Base-by-base conservation (phyloP, 2,888 invertebrate genomes). In the Epirrita christyi region DNA sequence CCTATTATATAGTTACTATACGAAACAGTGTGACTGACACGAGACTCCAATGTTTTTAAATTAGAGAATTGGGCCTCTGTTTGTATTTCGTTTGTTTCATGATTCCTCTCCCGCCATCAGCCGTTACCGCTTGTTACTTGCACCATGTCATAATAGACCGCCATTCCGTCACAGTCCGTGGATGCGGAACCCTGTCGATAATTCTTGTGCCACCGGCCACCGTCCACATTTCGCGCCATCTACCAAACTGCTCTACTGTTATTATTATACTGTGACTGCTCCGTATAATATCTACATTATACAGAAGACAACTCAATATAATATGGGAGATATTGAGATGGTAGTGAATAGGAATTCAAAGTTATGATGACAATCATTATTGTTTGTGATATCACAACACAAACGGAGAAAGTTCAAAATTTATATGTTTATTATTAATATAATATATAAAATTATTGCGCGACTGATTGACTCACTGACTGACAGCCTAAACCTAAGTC, bases 111-210 rank as follows among this genome's bases (percentile, higher is more conserved):
- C 4, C 21, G 21, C 21, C 21, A 21, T 4, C 21, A 4, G 21
- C 13, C 74, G 75, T 71, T 63, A 4, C 56, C 65, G 73, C 64
- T 53, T 55, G 15, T 55, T 41, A n/a, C 7, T 72, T 64, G 48
- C 28, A 44, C 66, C 67, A 50, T 46, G 53, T 40, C 29, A 53
- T 55, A 60, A 61, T 54, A 50, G 56, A 58, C 65, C 74, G 71
- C 72, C 75, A 73, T 69, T 73, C 75, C 83, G 82, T 84, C 84
- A 81, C 84, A 80, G 83, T 62, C 66, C 49, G 68, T 75, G 78
- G 69, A 69, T 74, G 65, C 75, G 63, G 67, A 66, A 77, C 79
- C 76, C 76, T 78, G 55, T 52, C 57, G 41, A 80, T 76, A 78
- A 83, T 79, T 80, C 80, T 77, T 75, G 76, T 68, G 48, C 52